These are phyloP conservation scores for Caradrina clavipalpis DNA, from an alignment of 2,888 invertebrate genomes.

Conservation along the genomic window DNA sequence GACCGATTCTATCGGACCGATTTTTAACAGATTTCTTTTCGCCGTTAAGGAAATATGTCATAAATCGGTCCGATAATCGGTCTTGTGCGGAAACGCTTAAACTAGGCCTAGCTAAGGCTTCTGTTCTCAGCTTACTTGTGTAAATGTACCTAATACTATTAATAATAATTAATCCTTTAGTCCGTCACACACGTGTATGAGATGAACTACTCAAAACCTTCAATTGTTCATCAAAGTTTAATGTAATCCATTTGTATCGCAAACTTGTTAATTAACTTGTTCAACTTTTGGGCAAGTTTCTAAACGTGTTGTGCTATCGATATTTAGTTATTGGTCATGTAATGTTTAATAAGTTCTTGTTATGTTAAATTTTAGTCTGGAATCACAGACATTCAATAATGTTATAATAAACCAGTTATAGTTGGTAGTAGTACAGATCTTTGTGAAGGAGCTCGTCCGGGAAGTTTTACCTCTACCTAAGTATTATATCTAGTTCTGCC, in stretches of 20 bases:
- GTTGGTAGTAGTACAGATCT: no score
- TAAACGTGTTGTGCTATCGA: conserved; percentile 1
- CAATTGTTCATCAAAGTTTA: neutral
- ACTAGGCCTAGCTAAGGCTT: no score
- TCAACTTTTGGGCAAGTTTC: conserved; percentile 20
- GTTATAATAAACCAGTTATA: no score
- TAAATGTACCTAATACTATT: neutral
- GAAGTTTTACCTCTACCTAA: no score
- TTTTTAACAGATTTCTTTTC: no score
- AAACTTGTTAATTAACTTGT: conserved; percentile 24
- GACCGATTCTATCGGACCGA: no score
- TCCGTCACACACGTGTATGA: neutral
- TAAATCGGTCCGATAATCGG: no score
- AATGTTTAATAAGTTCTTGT: neutral
- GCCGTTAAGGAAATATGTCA: no score
- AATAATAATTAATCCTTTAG: neutral
- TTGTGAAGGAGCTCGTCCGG: no score
- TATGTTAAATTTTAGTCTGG: neutral
- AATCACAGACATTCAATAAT: neutral
- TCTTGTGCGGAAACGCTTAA: no score
- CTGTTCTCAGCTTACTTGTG: no score
- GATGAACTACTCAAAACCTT: conserved; percentile 6
- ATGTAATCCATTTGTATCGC: conserved; percentile 6
- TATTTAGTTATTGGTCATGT: neutral
- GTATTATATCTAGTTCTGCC: no score